Percentiles rank a stretch among this genome's conserved stretches.
These are phyloP conservation scores for Idris sp. DNA, from an alignment of 1,140 invertebrate genomes.

Conservation along the genomic window DNA sequence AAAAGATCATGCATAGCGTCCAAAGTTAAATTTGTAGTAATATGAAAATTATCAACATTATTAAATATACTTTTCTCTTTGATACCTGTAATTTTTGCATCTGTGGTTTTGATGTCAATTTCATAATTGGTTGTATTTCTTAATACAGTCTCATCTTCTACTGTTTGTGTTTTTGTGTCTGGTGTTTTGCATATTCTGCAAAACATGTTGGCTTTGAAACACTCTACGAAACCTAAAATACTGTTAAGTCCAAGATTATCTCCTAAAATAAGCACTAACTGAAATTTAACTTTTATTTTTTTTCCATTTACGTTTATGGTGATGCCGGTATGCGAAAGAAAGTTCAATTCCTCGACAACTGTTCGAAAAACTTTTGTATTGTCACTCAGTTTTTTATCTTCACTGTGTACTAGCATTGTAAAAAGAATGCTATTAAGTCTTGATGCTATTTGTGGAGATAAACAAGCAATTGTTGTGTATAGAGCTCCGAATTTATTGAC, in stretches of 20 bases:
- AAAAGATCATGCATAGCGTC: too few relatives aligned
- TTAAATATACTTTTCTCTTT: too few relatives aligned
- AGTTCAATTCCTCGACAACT: slow-evolving; percentile 1
- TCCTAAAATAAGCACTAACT: neutral
- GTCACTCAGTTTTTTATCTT: neutral
- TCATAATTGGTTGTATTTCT: too few relatives aligned
- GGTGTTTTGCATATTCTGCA: neutral
- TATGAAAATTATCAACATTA: too few relatives aligned
- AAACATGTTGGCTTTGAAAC: neutral
- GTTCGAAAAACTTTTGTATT: slow-evolving; percentile 1
- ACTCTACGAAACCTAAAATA: neutral
- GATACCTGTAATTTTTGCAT: too few relatives aligned
- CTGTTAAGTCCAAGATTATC: too few relatives aligned
- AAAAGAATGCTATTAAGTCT: neutral
- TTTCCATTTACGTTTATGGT: neutral
- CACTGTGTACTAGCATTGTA: slow-evolving; percentile 1
- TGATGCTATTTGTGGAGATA: neutral
- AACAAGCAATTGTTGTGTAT: neutral
- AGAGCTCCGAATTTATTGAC: slow-evolving; percentile 1
- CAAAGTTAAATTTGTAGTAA: too few relatives aligned
- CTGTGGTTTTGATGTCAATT: too few relatives aligned
- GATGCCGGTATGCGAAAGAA: neutral
- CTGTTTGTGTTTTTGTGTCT: neutral
- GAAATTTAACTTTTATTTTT: neutral
- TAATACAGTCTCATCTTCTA: too few relatives aligned